phyloP scores from a whole-genome alignment of 2,888 invertebrate genomes.

The Elegia similella region DNA sequence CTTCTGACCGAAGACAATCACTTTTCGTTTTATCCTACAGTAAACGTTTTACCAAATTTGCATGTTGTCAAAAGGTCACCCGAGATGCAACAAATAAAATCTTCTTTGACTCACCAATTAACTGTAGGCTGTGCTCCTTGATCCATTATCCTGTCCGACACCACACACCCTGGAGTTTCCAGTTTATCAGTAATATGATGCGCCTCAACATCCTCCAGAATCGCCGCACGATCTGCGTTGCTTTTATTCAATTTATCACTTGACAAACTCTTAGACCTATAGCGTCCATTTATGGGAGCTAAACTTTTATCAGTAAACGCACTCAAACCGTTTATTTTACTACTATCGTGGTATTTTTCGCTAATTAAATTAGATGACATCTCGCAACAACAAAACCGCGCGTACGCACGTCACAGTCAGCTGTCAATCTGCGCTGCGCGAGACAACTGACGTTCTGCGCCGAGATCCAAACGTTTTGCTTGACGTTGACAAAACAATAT shows the following conservation, averaged over 20 bases:
- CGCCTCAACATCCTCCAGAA: constrained; percentile 69
- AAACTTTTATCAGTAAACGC: constrained; percentile 65
- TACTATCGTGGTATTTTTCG: constrained; percentile 65
- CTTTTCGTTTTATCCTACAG: neutral
- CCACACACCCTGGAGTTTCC: constrained; percentile 72
- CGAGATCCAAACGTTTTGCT: constrained; percentile 61
- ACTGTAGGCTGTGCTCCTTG: constrained; percentile 44
- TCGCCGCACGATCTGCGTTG: constrained; percentile 70
- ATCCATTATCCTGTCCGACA: constrained; percentile 57
- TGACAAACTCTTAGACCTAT: constrained; percentile 73
- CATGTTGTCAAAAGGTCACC: constrained; percentile 27
- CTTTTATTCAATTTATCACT: constrained; percentile 75
- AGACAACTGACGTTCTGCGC: constrained; percentile 56
- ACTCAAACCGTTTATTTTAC: constrained; percentile 68
- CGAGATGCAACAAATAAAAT: constrained; percentile 19
- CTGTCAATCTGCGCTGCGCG: constrained; percentile 62
- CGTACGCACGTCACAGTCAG: constrained; percentile 48
- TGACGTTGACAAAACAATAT: constrained; percentile 57
- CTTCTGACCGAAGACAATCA: neutral
- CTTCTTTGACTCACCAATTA: constrained; percentile 50
- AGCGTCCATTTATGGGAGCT: constrained; percentile 60
- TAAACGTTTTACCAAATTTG: neutral
- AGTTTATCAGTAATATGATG: constrained; percentile 63
- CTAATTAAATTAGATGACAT: constrained; percentile 70
- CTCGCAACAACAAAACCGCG: constrained; percentile 47